Base-by-base conservation (phyloP, 2,888 invertebrate species). In the Graphium colonna region DNA sequence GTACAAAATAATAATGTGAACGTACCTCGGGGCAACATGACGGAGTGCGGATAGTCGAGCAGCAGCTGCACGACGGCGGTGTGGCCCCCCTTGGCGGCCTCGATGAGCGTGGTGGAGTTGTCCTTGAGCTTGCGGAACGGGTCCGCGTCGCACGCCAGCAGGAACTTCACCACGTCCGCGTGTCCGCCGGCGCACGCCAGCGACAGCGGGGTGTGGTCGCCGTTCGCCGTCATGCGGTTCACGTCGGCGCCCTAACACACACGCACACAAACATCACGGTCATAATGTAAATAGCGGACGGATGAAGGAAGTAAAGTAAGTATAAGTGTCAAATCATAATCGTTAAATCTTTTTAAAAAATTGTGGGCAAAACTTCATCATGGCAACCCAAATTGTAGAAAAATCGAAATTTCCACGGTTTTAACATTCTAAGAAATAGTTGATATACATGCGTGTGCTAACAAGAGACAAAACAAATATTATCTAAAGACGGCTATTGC, bases 21-120 rank as follows among this genome's bases (percentile, higher is more conserved):
- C 10, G n/a, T 69, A 86, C 77, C 88, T 78, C 79, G 81, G n/a
- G 91, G 92, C 89, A 95, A 90, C 91, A 94, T 92, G 79, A 95
- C 93, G 72, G 95, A 93, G 86, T 96, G 96, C 26, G 98, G 97
- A 88, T 96, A 98, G 85, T 99, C 98, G 62, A 99, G 92, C 63
- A 99, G 90, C 67, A 98, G 90, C 83, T 97, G 97, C 57, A 99
- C 98, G 55, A 99, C 98, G 63, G 94, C 94, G 16, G 98, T 97
- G 84, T 99, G 98, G 0, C 99, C 99, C 46, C 98, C 98, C 87
- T 98, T 98, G 44, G 99, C 96, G 47, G 98, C 99, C 87, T 99
- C 99, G 69, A 99, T 98, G 65, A 99, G 92, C 95, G 98, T 99
- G 51, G 98, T 98, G 57, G 98, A 97, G 82, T 98, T 98, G 88